Percentiles rank a stretch among this genome's conserved stretches.
These are phyloP conservation scores for Gorsachius goisagi DNA, from an alignment of 2,113 vertebrate species.

Conservation along the genomic window DNA sequence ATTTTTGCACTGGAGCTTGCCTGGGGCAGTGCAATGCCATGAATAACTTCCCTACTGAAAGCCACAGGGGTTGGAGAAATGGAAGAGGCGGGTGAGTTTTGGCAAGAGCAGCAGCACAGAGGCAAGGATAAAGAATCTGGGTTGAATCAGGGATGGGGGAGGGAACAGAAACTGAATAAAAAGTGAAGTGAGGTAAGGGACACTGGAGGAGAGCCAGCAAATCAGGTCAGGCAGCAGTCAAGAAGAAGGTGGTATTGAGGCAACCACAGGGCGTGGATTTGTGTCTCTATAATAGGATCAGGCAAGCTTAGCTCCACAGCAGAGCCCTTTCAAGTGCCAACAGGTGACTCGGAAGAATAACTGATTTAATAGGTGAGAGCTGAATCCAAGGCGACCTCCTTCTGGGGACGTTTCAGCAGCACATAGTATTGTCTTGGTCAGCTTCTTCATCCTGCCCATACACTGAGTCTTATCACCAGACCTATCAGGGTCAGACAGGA, in stretches of 20 bases:
- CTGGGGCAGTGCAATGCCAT: slow-evolving; percentile 55
- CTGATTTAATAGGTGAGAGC: neutral
- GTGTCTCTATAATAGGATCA: neutral
- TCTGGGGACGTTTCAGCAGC: neutral
- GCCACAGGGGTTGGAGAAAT: neutral
- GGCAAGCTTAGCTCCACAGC: neutral
- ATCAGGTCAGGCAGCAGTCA: neutral
- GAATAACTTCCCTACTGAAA: slow-evolving; percentile 49
- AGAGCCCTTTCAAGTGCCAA: neutral
- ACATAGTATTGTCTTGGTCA: neutral
- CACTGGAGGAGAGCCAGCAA: neutral
- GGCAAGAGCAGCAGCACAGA: neutral
- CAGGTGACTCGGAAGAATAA: neutral
- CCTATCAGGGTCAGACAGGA: neutral
- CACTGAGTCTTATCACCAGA: neutral
- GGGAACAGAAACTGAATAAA: neutral
- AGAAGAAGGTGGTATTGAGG: neutral
- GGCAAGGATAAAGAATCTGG: neutral
- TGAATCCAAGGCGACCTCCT: neutral
- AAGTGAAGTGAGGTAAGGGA: neutral
- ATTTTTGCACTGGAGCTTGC: slow-evolving; percentile 37
- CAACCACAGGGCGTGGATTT: neutral
- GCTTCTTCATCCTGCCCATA: neutral
- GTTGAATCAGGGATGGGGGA: neutral
- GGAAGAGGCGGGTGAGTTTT: neutral